Conservation (phyloP, 2,797 vertebrate species). For the Falco rusticolus region DNA sequence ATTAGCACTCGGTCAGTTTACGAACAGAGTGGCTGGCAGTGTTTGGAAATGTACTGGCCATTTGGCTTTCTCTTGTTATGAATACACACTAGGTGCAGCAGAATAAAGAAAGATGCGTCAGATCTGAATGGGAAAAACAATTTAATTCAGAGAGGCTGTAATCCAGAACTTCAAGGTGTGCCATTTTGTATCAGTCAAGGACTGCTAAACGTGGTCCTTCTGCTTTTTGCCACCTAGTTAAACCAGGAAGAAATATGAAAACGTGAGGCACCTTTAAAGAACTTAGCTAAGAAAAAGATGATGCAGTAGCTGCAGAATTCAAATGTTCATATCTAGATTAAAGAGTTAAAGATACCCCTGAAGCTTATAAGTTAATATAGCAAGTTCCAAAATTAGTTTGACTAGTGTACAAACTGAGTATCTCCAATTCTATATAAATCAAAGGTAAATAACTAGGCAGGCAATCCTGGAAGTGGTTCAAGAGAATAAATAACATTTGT, state of each 20-base stretch:
- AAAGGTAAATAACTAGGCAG: neutral
- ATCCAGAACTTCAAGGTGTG: neutral
- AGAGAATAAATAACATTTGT: neutral
- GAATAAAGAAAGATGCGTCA: neutral
- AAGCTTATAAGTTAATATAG: conserved; percentile 31
- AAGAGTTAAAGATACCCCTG: conserved; percentile 46
- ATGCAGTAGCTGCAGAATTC: neutral
- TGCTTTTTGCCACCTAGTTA: neutral
- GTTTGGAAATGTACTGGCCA: neutral
- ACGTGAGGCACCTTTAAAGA: neutral
- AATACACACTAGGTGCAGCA: neutral
- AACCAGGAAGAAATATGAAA: neutral
- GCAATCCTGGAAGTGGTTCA: neutral
- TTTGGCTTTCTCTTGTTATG: neutral
- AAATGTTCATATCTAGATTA: conserved; percentile 29
- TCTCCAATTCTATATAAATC: conserved; percentile 45
- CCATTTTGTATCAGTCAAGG: neutral
- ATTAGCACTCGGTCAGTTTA: neutral
- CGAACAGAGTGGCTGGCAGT: neutral
- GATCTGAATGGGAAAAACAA: neutral
- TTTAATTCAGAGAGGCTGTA: neutral
- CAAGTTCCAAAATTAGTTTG: conserved; percentile 54
- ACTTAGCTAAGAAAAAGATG: neutral
- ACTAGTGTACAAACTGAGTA: neutral
- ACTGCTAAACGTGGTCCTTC: neutral